phyloP scores from a whole-genome alignment of 30 jellyfish, hydroid and myxozoan species.

The Aurelia aurita region DNA sequence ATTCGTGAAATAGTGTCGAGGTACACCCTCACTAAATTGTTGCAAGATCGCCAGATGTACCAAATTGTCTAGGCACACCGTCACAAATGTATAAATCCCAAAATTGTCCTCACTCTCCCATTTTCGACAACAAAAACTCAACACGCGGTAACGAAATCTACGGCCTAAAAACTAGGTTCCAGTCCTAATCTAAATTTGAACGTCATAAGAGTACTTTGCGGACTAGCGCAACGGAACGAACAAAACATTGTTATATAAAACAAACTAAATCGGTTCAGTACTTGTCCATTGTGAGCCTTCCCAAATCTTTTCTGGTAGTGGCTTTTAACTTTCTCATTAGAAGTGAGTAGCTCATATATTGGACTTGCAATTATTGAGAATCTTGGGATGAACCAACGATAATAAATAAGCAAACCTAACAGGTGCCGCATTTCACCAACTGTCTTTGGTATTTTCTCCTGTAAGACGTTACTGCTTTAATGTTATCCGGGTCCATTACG shows the following conservation, averaged over 20 bases:
- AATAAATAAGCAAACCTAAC: slow-evolving; percentile 59
- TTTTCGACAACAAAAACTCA: no score
- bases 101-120: no score
- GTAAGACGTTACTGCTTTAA: slow-evolving; percentile 60
- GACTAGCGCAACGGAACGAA: no score
- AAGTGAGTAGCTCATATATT: slow-evolving; percentile 44
- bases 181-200: no score
- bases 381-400: slow-evolving; percentile 48
- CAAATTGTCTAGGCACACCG: no score
- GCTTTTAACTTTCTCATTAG: slow-evolving; percentile 8
- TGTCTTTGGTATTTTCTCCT: slow-evolving; percentile 53
- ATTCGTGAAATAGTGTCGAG: not conserved
- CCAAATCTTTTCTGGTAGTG: not conserved
- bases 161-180: no score
- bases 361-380: slow-evolving; percentile 62
- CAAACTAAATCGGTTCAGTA: no score
- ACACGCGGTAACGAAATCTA: no score
- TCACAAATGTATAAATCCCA: no score
- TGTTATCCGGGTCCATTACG: slow-evolving; percentile 37
- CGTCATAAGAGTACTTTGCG: no score
- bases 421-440: slow-evolving; percentile 62
- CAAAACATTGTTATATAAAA: no score
- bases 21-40: slow-evolving; percentile 1
- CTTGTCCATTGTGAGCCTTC: slow-evolving; percentile 44
- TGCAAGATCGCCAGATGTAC: slow-evolving; percentile 3